Percentiles rank a stretch among this genome's conserved stretches.
phyloP scores from a whole-genome alignment of 2,888 invertebrate species.

The Cinara cedri region DNA sequence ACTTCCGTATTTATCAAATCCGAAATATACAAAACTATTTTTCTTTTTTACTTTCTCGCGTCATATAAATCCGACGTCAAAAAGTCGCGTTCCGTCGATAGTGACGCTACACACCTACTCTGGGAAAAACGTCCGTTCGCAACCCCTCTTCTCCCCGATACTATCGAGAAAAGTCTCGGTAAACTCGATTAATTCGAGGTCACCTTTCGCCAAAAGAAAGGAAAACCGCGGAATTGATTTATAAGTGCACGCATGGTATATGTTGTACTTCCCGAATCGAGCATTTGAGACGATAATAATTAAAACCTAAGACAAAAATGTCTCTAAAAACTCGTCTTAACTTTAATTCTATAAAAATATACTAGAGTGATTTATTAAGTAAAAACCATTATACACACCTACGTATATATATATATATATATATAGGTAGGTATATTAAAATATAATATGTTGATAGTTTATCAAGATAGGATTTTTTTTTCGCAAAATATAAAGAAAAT shows the following conservation, averaged over 20 bases:
- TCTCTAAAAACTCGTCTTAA: background rate
- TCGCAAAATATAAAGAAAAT: too few relatives aligned
- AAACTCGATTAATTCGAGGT: conserved; percentile 36
- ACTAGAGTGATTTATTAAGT: too few relatives aligned
- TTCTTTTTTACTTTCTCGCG: too few relatives aligned
- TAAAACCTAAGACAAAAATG: background rate
- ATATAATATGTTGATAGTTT: too few relatives aligned
- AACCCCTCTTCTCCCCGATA: background rate
- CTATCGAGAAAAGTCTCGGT: conserved; percentile 29
- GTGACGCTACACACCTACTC: background rate
- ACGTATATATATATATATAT: too few relatives aligned
- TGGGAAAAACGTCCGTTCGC: conserved; percentile 11
- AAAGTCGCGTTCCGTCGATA: conserved; percentile 39
- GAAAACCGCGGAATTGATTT: conserved; percentile 25
- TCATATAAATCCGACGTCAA: conserved; percentile 42
- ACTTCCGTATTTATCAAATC: conserved; percentile 4
- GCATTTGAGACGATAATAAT: background rate
- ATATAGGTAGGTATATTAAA: too few relatives aligned
- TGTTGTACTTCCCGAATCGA: background rate
- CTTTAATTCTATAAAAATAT: too few relatives aligned
- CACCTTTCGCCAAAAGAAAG: conserved; percentile 1
- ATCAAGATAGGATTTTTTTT: too few relatives aligned
- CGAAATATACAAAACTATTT: background rate
- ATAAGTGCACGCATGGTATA: too few relatives aligned
- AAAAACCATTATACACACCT: background rate